Evolutionary conservation across 2,888 invertebrate species (phyloP).

Genomic region (Camptogramma bilineatum): DNA sequence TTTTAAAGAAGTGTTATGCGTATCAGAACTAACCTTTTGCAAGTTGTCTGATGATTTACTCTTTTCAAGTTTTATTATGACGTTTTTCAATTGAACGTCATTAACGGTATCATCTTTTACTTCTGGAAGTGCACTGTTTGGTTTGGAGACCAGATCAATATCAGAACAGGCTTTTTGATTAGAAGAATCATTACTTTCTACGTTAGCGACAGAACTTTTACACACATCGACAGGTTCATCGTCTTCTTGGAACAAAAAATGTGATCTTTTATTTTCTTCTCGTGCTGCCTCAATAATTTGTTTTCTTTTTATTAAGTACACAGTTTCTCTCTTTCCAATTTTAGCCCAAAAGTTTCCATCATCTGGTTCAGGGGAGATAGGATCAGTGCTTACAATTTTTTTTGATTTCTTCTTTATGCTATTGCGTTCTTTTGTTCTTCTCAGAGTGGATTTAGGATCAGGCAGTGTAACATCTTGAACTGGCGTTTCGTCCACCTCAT

Average conservation of each 20-base stretch:
- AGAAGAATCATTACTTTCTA: slow-evolving; percentile 3
- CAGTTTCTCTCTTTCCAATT: slow-evolving; percentile 88
- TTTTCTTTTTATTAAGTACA: slow-evolving; percentile 85
- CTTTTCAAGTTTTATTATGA: slow-evolving; percentile 23
- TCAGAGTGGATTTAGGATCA: slow-evolving; percentile 38
- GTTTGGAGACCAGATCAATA: neutral
- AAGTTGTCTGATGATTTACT: slow-evolving; percentile 27
- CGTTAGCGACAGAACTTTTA: slow-evolving; percentile 2
- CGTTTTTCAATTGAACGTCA: slow-evolving; percentile 13
- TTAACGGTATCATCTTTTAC: slow-evolving; percentile 5
- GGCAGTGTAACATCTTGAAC: slow-evolving; percentile 39
- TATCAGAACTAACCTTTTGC: neutral
- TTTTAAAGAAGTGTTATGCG: slow-evolving; percentile 27
- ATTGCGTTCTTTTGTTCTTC: slow-evolving; percentile 49
- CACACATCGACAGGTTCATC: slow-evolving; percentile 33
- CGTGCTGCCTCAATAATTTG: slow-evolving; percentile 76
- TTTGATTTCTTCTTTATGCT: slow-evolving; percentile 55
- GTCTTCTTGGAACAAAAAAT: slow-evolving; percentile 75
- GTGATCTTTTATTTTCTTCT: slow-evolving; percentile 65
- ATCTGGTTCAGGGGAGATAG: slow-evolving; percentile 71
- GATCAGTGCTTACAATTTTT: slow-evolving; percentile 43
- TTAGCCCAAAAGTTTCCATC: slow-evolving; percentile 87
- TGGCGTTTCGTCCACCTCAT: slow-evolving; percentile 59
- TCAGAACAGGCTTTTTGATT: slow-evolving; percentile 1
- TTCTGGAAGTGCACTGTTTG: slow-evolving; percentile 1